Evolutionary conservation across 2,113 vertebrate species (phyloP).

Genomic region (Azemiops feae): DNA sequence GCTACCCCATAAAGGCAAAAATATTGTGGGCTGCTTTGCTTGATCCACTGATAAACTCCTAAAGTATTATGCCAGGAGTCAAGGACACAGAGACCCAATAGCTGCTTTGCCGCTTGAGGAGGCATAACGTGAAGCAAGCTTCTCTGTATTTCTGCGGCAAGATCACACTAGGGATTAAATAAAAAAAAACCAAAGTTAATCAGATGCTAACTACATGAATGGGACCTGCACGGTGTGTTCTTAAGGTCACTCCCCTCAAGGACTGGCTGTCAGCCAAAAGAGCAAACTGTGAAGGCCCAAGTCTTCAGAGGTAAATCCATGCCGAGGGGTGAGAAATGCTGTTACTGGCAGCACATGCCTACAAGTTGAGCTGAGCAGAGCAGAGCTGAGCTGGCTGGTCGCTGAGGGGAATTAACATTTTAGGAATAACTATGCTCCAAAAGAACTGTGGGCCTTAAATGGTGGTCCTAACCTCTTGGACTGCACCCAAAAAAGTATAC

Average conservation of each 20-base stretch:
- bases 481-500: neutral
- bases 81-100: neutral
- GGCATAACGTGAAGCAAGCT: neutral
- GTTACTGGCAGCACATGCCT: neutral
- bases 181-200: constrained; percentile 39
- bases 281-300: constrained; percentile 27
- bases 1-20: neutral
- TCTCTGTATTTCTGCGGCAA: neutral
- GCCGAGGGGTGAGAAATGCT: neutral
- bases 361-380: neutral
- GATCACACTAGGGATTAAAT: neutral
- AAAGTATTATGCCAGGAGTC: neutral
- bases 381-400: neutral
- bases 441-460: neutral
- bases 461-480: neutral
- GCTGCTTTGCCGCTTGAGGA: neutral
- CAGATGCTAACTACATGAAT: constrained; percentile 31
- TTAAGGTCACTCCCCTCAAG: constrained; percentile 50
- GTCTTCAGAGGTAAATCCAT: constrained; percentile 27
- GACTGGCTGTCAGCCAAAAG: constrained; percentile 43
- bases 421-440: neutral
- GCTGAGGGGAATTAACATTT: neutral
- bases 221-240: constrained; percentile 25
- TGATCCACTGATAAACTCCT: neutral
- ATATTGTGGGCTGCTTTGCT: neutral